These are phyloP conservation scores for Regulus satrapa DNA, from an alignment of 2,113 vertebrate species.

Conservation along the genomic window DNA sequence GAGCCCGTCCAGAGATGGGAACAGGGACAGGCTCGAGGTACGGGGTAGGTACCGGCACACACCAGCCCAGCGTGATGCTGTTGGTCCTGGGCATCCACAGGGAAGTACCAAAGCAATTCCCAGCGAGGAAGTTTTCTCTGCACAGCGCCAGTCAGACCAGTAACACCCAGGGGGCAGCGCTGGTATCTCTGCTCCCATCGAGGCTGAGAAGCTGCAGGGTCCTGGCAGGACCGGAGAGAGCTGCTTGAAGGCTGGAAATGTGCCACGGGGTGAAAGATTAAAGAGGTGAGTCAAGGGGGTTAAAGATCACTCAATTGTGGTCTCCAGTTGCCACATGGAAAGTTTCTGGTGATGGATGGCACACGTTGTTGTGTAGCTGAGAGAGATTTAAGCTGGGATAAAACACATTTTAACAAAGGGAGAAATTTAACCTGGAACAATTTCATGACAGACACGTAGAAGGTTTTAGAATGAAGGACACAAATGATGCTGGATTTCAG, in stretches of 20 bases:
- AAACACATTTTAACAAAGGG: background rate
- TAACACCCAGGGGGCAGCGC: too few species aligned
- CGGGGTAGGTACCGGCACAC: rapidly evolving
- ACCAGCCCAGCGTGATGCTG: rapidly evolving
- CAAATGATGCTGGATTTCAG: background rate
- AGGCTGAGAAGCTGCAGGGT: background rate
- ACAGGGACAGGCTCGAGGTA: rapidly evolving
- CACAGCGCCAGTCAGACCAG: background rate
- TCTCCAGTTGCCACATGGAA: background rate
- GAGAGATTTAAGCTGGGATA: background rate
- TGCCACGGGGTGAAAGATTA: background rate
- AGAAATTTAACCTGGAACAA: background rate
- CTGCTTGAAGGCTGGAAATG: background rate
- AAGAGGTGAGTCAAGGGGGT: background rate
- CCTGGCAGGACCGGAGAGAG: background rate
- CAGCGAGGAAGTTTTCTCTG: background rate
- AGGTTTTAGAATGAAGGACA: background rate
- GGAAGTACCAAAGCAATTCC: background rate
- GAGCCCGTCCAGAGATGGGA: rapidly evolving
- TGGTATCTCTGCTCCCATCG: background rate
- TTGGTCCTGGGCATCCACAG: too few species aligned
- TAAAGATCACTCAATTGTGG: background rate
- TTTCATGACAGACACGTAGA: rapidly evolving
- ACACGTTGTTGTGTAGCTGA: background rate
- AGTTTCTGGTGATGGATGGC: background rate